phyloP scores from a whole-genome alignment of 2,888 invertebrate species.

The Pogonocherus hispidulus region DNA sequence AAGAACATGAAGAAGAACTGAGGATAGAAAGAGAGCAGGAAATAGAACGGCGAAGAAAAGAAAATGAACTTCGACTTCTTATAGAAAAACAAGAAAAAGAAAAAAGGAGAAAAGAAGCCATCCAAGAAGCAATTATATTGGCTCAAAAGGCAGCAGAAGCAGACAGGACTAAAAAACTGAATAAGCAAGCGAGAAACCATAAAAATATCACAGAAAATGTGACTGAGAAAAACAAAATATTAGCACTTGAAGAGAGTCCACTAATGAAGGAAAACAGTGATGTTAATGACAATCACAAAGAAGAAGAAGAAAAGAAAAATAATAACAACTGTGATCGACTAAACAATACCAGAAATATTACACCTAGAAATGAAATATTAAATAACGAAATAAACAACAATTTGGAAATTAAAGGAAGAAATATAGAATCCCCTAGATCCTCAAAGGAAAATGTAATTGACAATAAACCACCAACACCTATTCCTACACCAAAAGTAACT shows the following conservation, averaged over 20 bases:
- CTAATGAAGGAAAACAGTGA: background rate
- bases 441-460: conserved; percentile 9
- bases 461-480: conserved; percentile 13
- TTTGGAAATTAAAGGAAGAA: conserved; percentile 43
- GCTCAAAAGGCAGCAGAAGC: conserved; percentile 76
- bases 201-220: conserved; percentile 53
- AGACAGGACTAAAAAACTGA: conserved; percentile 64
- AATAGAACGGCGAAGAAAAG: conserved; percentile 77
- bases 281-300: conserved; percentile 18
- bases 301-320: conserved; percentile 32
- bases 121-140: conserved; percentile 83
- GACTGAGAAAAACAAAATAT: conserved; percentile 60
- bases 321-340: conserved; percentile 39
- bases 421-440: conserved; percentile 41
- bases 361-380: conserved; percentile 36
- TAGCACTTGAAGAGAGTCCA: conserved; percentile 32
- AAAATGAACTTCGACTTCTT: conserved; percentile 78
- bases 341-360: conserved; percentile 45
- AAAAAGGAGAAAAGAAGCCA: conserved; percentile 79
- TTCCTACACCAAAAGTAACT: conserved; percentile 4
- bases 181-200: conserved; percentile 39
- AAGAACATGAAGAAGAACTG: conserved; percentile 87
- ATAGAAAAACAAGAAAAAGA: conserved; percentile 81
- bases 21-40: conserved; percentile 82
- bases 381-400: conserved; percentile 54